phyloP scores from a whole-genome alignment of 2,888 invertebrate genomes.

The Pandemis cinnamomeana region DNA sequence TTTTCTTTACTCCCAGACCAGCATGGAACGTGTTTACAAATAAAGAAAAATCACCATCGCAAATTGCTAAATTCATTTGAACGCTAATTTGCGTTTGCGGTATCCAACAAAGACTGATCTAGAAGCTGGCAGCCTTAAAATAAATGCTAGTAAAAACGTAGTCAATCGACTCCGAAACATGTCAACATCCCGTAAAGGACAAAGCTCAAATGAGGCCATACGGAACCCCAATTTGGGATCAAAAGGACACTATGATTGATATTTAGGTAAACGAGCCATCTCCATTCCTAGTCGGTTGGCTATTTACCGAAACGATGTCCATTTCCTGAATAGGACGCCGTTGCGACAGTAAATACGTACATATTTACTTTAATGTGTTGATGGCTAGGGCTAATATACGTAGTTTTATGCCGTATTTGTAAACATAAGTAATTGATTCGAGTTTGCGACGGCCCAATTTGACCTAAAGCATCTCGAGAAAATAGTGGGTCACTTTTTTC shows the following conservation, averaged over 20 bases:
- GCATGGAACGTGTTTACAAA: too few relatives aligned
- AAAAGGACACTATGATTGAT: slow-evolving; percentile 34
- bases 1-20: too few relatives aligned
- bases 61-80: too few relatives aligned
- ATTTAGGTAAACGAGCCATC: slow-evolving; percentile 19
- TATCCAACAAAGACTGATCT: too few relatives aligned
- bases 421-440: not conserved
- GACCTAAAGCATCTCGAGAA: too few relatives aligned
- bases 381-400: not conserved
- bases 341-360: slow-evolving; percentile 16
- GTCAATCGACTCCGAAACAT: not conserved
- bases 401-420: not conserved
- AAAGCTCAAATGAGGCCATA: not conserved
- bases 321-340: slow-evolving; percentile 19
- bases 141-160: too few relatives aligned
- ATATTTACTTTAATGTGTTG: slow-evolving; percentile 18
- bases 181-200: not conserved
- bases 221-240: slow-evolving; percentile 21
- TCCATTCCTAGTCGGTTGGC: slow-evolving; percentile 5
- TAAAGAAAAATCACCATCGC: too few relatives aligned
- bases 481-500: too few relatives aligned
- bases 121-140: too few relatives aligned
- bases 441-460: too few relatives aligned
- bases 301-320: slow-evolving; percentile 16
- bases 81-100: too few relatives aligned